phyloP scores from a whole-genome alignment of 1,140 invertebrate genomes.

The Conus ventricosus region DNA sequence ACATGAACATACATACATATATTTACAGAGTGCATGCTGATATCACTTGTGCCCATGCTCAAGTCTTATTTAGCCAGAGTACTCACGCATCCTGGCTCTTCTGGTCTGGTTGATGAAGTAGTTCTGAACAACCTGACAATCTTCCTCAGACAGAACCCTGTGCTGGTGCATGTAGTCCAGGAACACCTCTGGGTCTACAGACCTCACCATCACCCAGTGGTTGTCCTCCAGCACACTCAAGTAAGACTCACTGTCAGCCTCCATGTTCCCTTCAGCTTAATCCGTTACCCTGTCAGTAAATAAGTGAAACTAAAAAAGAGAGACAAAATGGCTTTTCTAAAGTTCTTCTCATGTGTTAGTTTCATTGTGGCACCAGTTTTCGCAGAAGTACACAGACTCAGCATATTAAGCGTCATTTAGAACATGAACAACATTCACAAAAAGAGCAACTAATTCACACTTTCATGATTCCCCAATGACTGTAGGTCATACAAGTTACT shows the following conservation, averaged over 20 bases:
- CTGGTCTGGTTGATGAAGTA: constrained; percentile 18
- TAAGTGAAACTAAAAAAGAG: background rate
- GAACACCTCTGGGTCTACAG: constrained; percentile 32
- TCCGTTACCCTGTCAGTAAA: background rate
- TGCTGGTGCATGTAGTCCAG: constrained; percentile 25
- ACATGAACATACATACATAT: background rate
- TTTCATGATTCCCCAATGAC: too few species aligned
- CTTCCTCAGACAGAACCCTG: constrained; percentile 11
- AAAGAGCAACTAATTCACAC: too few species aligned
- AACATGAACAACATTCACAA: too few species aligned
- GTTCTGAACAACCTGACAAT: constrained; percentile 21
- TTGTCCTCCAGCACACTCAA: constrained; percentile 21
- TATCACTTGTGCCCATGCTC: too few species aligned
- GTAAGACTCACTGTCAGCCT: background rate
- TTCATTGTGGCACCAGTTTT: too few species aligned
- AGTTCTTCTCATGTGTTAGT: background rate
- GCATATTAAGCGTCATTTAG: too few species aligned
- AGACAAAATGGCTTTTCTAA: background rate
- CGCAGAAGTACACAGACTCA: too few species aligned
- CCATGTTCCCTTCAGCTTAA: background rate
- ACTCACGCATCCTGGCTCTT: constrained; percentile 33
- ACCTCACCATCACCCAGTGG: constrained; percentile 22
- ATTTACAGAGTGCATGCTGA: background rate
- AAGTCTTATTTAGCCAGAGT: background rate
- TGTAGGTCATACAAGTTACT: too few species aligned